Conservation (phyloP, 2,888 invertebrate species). For the Noctua fimbriata region DNA sequence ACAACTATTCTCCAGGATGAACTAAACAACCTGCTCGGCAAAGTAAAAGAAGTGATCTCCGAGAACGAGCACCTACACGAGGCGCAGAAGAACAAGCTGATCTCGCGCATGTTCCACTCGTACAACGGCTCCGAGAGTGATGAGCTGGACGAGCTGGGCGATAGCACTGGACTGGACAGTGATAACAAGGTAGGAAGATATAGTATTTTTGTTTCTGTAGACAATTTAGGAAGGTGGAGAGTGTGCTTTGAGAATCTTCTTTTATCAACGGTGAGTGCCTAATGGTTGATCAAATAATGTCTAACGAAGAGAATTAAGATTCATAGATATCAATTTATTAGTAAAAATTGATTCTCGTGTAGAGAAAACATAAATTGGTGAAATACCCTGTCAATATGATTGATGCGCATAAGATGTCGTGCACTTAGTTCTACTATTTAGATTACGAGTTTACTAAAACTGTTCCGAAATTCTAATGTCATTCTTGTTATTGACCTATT, state of each 20-base stretch:
- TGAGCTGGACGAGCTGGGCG: constrained; percentile 84
- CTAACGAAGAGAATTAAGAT: not conserved
- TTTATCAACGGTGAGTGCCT: not conserved
- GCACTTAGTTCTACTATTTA: too few relatives aligned
- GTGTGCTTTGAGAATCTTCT: not conserved
- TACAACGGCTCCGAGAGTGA: constrained; percentile 88
- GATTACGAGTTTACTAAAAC: too few relatives aligned
- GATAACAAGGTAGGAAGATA: constrained; percentile 80
- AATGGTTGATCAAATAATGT: not conserved
- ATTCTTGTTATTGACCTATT: too few relatives aligned
- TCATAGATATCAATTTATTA: not conserved
- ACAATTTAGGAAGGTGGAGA: not conserved
- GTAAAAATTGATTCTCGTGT: not conserved
- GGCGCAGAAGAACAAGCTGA: constrained; percentile 93
- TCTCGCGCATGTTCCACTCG: constrained; percentile 91
- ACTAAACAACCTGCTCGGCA: constrained; percentile 93
- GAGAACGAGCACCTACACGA: constrained; percentile 96
- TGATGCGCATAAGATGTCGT: too few relatives aligned
- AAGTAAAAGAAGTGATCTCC: constrained; percentile 96
- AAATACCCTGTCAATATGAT: too few relatives aligned
- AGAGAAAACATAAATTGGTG: not conserved
- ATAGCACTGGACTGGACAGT: constrained; percentile 87
- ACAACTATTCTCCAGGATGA: constrained; percentile 90
- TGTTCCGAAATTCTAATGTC: too few relatives aligned
- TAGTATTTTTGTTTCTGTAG: not conserved